Conservation (phyloP, 2,797 vertebrate species). For the Allobates femoralis region DNA sequence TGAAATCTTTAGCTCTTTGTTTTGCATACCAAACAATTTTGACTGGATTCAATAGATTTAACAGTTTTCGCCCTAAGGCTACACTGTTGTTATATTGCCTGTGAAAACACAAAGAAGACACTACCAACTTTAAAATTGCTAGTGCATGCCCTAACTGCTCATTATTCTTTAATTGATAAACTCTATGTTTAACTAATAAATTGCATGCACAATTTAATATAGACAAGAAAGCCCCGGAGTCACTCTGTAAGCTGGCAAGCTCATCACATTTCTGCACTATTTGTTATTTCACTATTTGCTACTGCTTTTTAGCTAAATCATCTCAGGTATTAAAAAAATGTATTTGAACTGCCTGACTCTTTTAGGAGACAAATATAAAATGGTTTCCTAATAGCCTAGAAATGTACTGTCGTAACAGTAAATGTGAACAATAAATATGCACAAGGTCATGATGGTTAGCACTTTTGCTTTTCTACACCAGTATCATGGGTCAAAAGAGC, state of each 20-base stretch:
- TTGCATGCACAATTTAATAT: constrained; percentile 46
- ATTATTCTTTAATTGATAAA: constrained; percentile 59
- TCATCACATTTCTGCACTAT: constrained; percentile 31
- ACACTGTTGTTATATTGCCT: constrained; percentile 46
- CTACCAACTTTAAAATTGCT: constrained; percentile 53
- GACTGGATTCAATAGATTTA: constrained; percentile 60
- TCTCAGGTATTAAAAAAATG: background rate
- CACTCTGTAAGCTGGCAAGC: constrained; percentile 12
- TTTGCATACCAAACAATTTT: constrained; percentile 62
- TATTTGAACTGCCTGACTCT: background rate
- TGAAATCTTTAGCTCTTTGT: constrained; percentile 50
- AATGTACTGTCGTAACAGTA: background rate
- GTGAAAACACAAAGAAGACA: constrained; percentile 43
- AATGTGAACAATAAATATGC: background rate
- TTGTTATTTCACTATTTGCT: constrained; percentile 7
- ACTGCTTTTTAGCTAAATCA: background rate
- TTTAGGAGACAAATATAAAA: background rate
- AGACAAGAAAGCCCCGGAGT: constrained; percentile 19
- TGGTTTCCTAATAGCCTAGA: background rate
- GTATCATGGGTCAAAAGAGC: background rate
- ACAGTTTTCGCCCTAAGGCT: constrained; percentile 57
- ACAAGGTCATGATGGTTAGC: background rate
- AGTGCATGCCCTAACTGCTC: constrained; percentile 52
- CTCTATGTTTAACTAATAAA: constrained; percentile 57
- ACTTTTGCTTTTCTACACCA: background rate